Percentiles rank a stretch among this genome's conserved stretches.
These are phyloP conservation scores for Arbacia lixula DNA, from an alignment of 53 echinoderm and acorn worm species.

Conservation along the genomic window DNA sequence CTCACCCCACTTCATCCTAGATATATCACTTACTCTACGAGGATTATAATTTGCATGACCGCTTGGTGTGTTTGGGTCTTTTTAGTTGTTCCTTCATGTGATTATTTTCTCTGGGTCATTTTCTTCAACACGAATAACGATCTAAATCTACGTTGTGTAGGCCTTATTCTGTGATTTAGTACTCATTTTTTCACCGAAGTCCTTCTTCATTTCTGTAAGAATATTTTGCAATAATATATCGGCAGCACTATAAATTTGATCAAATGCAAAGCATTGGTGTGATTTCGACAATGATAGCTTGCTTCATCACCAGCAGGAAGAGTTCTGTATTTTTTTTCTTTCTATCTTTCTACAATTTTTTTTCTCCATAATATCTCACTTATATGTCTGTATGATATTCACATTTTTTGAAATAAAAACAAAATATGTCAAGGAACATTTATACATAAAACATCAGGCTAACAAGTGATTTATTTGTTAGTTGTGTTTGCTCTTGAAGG, in stretches of 20 bases:
- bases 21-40: too few relatives aligned
- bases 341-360: constrained; percentile 15
- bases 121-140: too few relatives aligned
- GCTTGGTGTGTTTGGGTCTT: constrained; percentile 37
- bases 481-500: too few relatives aligned
- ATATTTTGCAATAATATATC: constrained; percentile 22
- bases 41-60: constrained; percentile 24
- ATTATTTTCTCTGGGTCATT: neutral
- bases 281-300: too few relatives aligned
- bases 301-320: neutral
- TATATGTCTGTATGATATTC: constrained; percentile 50
- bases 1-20: too few relatives aligned
- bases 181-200: too few relatives aligned
- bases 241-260: neutral
- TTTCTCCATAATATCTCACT: constrained; percentile 15
- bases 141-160: too few relatives aligned
- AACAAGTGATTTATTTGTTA: too few relatives aligned
- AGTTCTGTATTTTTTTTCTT: constrained; percentile 7
- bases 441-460: constrained; percentile 47
- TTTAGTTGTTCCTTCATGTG: neutral
- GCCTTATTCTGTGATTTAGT: too few relatives aligned
- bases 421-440: constrained; percentile 51
- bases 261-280: too few relatives aligned
- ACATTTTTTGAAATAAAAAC: constrained; percentile 38
- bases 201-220: neutral